Conservation (phyloP, 2,888 invertebrate species). For the Cerceris ruficornis region DNA sequence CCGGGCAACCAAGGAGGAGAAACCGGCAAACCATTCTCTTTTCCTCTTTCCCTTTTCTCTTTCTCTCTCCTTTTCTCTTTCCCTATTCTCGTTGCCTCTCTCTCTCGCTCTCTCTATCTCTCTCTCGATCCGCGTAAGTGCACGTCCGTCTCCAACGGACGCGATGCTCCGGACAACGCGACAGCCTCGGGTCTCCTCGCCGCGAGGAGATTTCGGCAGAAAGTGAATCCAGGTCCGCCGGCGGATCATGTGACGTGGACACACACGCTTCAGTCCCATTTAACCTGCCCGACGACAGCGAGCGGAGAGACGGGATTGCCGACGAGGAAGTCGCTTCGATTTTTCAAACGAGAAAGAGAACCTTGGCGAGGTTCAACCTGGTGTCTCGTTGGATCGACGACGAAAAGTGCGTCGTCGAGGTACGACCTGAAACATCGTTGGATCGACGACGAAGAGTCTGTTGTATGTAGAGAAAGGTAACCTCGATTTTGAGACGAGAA, state of each 20-base stretch:
- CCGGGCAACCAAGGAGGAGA: conserved; percentile 71
- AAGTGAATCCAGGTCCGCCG: conserved; percentile 15
- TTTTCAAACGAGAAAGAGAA: too few species aligned
- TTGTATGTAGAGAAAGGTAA: background rate
- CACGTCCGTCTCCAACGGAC: conserved; percentile 2
- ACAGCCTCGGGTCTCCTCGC: background rate
- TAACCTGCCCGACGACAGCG: conserved; percentile 25
- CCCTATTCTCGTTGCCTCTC: conserved; percentile 14
- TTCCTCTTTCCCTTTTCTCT: conserved; percentile 46
- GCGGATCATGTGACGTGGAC: conserved; percentile 46
- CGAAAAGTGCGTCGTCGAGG: background rate
- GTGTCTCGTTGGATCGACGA: background rate
- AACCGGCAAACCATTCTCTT: conserved; percentile 60
- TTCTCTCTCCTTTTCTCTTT: conserved; percentile 30
- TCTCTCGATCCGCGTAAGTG: conserved; percentile 3
- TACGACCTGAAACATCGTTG: background rate
- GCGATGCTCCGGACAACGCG: too few species aligned
- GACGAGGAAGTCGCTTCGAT: conserved; percentile 11
- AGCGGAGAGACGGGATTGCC: conserved; percentile 24
- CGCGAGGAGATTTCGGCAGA: background rate
- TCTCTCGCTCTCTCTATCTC: conserved; percentile 18
- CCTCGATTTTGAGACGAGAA: background rate
- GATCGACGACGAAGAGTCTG: too few species aligned
- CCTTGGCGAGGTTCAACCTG: too few species aligned
- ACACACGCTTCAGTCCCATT: conserved; percentile 32